Percentiles rank a stretch among this genome's conserved stretches.
phyloP scores from a whole-genome alignment of 2,888 invertebrate genomes.

The Neria commutata region DNA sequence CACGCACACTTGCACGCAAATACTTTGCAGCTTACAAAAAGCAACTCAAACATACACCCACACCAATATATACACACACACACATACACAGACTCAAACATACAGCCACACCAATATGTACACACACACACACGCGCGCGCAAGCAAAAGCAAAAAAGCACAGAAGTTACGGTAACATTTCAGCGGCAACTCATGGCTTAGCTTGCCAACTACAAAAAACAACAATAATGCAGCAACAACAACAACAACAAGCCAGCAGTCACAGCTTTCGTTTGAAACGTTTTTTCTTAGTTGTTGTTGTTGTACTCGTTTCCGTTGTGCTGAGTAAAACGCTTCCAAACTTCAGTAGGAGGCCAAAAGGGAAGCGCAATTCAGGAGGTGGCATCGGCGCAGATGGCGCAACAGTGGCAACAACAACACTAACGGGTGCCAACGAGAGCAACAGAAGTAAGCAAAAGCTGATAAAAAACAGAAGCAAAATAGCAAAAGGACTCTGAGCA shows the following conservation, averaged over 20 bases:
- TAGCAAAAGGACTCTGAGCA: no score
- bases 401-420: no score
- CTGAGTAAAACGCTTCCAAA: no score
- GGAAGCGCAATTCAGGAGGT: background rate
- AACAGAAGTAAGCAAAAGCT: no score
- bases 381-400: no score
- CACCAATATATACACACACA: conserved; percentile 5
- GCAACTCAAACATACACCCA: background rate
- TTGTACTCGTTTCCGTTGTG: no score
- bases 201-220: conserved; percentile 14
- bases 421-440: no score
- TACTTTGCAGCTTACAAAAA: no score
- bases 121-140: conserved; percentile 6
- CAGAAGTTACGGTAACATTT: conserved; percentile 27
- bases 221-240: conserved; percentile 3
- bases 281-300: no score
- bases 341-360: no score
- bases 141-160: conserved; percentile 13
- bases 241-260: conserved; percentile 14
- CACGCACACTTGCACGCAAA: background rate
- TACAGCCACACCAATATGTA: background rate
- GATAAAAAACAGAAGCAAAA: no score
- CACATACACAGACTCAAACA: conserved; percentile 1
- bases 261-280: conserved; percentile 10
- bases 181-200: conserved; percentile 17